Evolutionary conservation across 2,113 vertebrate genomes (phyloP).

Genomic region (Hirundichthys speculiger): DNA sequence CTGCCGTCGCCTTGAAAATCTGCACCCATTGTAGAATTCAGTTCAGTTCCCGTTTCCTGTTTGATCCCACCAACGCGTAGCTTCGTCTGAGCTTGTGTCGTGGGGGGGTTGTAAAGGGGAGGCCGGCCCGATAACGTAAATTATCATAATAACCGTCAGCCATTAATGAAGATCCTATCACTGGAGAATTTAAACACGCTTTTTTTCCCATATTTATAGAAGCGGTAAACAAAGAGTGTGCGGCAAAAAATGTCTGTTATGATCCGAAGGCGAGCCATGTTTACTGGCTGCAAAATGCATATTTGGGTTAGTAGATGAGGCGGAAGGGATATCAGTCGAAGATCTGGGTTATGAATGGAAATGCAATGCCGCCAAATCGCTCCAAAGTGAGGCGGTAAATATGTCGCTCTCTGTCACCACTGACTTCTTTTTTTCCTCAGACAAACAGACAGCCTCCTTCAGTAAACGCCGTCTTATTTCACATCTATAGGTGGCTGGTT

Average conservation of each 20-base stretch:
- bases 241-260: slow-evolving; percentile 73
- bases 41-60: slow-evolving; percentile 49
- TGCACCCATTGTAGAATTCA: slow-evolving; percentile 51
- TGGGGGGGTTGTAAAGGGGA: slow-evolving; percentile 3
- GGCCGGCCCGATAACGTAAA: slow-evolving; percentile 51
- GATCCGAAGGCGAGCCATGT: slow-evolving; percentile 65
- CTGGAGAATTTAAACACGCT: slow-evolving; percentile 74
- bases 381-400: slow-evolving; percentile 59
- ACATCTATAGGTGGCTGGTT: background rate
- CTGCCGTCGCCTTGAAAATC: slow-evolving; percentile 34
- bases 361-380: slow-evolving; percentile 66
- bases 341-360: slow-evolving; percentile 63
- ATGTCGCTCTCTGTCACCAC: slow-evolving; percentile 55
- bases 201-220: slow-evolving; percentile 78
- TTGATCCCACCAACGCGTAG: background rate
- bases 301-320: slow-evolving; percentile 69
- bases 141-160: slow-evolving; percentile 76
- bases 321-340: slow-evolving; percentile 48
- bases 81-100: slow-evolving; percentile 8
- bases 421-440: slow-evolving; percentile 42
- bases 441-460: slow-evolving; percentile 5
- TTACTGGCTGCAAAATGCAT: slow-evolving; percentile 73
- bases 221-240: slow-evolving; percentile 63
- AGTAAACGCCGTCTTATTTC: background rate
- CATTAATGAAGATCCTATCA: slow-evolving; percentile 72